Conservation (phyloP, 2,888 invertebrate genomes). For the Apamea epomidion region DNA sequence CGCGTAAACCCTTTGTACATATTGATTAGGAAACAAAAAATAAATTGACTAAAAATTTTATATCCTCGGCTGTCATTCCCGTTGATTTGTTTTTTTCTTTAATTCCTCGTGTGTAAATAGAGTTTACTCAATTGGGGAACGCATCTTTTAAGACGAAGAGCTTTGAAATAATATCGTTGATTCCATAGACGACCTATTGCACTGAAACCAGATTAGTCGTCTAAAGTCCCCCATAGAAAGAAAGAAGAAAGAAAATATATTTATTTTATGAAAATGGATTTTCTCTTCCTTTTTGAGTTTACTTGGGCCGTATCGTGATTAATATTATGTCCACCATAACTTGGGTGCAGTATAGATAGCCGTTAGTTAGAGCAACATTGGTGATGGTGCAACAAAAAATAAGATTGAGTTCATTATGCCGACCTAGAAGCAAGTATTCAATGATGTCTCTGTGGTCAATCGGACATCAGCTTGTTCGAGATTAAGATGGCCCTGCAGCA, state of each 20-base stretch:
- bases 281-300: background rate
- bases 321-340: background rate
- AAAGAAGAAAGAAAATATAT: background rate
- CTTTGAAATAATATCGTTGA: background rate
- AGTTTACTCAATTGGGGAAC: constrained; percentile 14
- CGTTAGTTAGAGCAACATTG: no score
- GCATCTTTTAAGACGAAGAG: constrained; percentile 14
- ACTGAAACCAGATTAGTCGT: background rate
- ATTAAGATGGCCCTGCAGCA: background rate
- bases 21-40: constrained; percentile 73
- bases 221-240: background rate
- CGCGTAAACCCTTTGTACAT: constrained; percentile 89
- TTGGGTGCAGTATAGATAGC: background rate
- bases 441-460: no score
- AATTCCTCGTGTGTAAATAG: constrained; percentile 47
- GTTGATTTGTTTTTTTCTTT: constrained; percentile 38
- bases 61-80: constrained; percentile 69
- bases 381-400: no score
- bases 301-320: background rate
- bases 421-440: no score
- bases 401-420: no score
- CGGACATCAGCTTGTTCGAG: background rate
- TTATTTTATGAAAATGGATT: background rate
- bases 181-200: constrained; percentile 4
- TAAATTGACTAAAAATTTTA: constrained; percentile 78